Conservation (phyloP, 1,140 invertebrate genomes). For the Hetaerina americana region DNA sequence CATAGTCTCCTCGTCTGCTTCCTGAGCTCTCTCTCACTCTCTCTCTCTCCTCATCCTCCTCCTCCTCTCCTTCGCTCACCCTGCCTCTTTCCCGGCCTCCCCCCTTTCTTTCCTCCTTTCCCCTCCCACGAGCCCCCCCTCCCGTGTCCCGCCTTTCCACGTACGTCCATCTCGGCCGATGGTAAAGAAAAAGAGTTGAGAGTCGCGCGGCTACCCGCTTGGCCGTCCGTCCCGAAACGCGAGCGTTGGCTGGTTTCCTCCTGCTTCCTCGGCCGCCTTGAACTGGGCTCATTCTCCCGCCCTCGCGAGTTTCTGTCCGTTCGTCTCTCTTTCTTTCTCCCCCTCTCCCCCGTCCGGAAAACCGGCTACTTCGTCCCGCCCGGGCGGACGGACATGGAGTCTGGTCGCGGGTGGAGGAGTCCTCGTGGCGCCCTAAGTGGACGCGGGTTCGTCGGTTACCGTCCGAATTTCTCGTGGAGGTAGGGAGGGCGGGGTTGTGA, state of each 20-base stretch:
- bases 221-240: no score
- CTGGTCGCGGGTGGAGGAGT: background rate
- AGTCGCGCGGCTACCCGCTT: no score
- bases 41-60: no score
- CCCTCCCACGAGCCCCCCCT: background rate
- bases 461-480: no score
- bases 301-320: background rate
- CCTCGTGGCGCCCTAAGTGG: background rate
- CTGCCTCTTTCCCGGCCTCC: background rate
- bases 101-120: background rate
- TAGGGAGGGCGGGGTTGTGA: no score
- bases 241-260: no score
- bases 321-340: background rate
- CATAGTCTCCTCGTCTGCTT: no score
- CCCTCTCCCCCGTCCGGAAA: background rate
- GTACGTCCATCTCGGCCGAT: no score
- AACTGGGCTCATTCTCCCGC: background rate
- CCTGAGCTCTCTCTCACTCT: background rate
- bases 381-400: no score
- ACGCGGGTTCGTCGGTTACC: no score
- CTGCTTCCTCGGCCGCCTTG: background rate
- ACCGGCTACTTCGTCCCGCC: background rate
- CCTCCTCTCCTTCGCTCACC: no score
- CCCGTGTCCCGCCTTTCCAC: background rate
- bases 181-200: no score